These are phyloP conservation scores for Eptatretus atami DNA, from an alignment of 2,797 vertebrate genomes.

Conservation along the genomic window DNA sequence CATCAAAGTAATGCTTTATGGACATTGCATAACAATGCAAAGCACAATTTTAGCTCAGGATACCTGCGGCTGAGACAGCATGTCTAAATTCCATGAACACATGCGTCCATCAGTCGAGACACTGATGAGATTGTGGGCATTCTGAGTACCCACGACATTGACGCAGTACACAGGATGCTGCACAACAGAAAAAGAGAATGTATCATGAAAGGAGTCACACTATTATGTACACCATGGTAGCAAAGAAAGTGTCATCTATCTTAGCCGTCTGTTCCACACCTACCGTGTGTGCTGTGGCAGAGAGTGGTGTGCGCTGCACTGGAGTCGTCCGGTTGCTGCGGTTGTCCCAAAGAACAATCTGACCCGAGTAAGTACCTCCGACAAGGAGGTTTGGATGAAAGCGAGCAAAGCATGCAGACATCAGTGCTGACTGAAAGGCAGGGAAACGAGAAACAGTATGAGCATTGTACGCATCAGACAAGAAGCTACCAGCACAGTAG, in stretches of 20 bases:
- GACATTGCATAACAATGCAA: not conserved
- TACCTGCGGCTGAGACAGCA: conserved; percentile 90
- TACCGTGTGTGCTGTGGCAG: conserved; percentile 78
- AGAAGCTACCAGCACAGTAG: too few species aligned
- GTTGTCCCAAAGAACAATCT: conserved; percentile 91
- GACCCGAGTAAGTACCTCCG: conserved; percentile 72
- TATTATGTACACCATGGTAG: not conserved
- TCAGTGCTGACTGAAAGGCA: conserved; percentile 47
- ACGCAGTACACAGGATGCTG: conserved; percentile 93
- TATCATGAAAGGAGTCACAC: not conserved
- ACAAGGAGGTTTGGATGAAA: conserved; percentile 89
- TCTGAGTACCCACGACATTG: conserved; percentile 77
- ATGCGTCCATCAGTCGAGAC: conserved; percentile 85
- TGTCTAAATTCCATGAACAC: conserved; percentile 94
- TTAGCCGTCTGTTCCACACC: conserved; percentile 10
- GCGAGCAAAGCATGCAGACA: conserved; percentile 73
- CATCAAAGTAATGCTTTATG: too few species aligned
- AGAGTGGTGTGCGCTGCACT: conserved; percentile 68
- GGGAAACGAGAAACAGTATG: conserved; percentile 4
- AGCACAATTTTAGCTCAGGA: not conserved
- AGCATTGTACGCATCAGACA: not conserved
- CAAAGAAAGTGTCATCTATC: not conserved
- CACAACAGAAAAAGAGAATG: not conserved
- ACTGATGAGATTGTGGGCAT: conserved; percentile 85
- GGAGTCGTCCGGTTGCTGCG: conserved; percentile 77